These are phyloP conservation scores for Aphodius granarius DNA, from an alignment of 2,888 invertebrate species.

Conservation along the genomic window DNA sequence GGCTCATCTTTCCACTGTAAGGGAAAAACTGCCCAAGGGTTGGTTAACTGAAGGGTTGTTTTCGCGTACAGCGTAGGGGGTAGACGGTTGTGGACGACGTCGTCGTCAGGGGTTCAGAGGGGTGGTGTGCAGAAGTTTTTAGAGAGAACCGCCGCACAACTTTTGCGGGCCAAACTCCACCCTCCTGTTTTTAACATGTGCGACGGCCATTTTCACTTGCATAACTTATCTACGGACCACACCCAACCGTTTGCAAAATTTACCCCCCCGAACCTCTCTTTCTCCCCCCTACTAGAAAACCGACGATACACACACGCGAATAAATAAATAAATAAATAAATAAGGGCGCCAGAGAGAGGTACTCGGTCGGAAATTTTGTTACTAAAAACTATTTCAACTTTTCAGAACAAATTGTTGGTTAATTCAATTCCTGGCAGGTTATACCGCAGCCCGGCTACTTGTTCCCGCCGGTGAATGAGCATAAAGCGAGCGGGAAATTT, in stretches of 20 bases:
- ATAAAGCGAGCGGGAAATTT: neutral
- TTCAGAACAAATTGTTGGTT: conserved; percentile 21
- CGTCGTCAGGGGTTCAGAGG: neutral
- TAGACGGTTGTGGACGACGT: neutral
- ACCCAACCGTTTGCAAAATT: conserved; percentile 43
- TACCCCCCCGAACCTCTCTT: neutral
- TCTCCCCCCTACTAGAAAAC: conserved; percentile 10
- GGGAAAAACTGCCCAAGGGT: conserved; percentile 45
- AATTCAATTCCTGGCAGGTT: conserved; percentile 18
- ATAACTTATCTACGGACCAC: conserved; percentile 53
- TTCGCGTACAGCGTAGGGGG: conserved; percentile 36
- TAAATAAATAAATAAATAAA: conserved; percentile 34
- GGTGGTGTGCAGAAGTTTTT: conserved; percentile 50
- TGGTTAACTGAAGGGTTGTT: conserved; percentile 44
- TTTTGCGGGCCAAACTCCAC: conserved; percentile 47
- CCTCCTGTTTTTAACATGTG: conserved; percentile 53
- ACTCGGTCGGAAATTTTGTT: conserved; percentile 34
- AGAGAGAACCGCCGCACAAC: conserved; percentile 52
- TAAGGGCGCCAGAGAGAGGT: too few species aligned
- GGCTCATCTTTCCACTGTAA: conserved; percentile 42
- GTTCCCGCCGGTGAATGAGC: neutral
- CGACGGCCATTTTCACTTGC: conserved; percentile 52
- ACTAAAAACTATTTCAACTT: conserved; percentile 31
- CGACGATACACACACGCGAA: neutral
- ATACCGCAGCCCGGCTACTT: neutral